Evolutionary conservation across 2,888 invertebrate genomes (phyloP).

Genomic region (Perizoma flavofasciatum): DNA sequence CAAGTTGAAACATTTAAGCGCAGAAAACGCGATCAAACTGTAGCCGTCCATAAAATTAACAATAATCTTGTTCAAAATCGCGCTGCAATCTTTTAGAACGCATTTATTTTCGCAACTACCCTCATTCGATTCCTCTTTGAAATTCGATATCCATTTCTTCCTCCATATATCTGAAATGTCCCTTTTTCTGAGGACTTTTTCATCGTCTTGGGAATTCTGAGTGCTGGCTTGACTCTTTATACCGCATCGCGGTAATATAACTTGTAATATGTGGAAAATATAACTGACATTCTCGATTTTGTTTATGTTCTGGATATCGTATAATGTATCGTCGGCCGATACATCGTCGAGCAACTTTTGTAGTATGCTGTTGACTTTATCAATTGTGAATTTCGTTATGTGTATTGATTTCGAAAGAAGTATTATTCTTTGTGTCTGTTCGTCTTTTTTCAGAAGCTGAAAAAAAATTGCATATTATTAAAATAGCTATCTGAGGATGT

Average conservation of each 20-base stretch:
- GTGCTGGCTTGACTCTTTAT: constrained; percentile 37
- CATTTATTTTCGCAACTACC: constrained; percentile 50
- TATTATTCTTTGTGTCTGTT: constrained; percentile 55
- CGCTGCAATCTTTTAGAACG: constrained; percentile 52
- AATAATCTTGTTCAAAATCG: constrained; percentile 65
- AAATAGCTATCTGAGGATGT: no score
- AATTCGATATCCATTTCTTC: constrained; percentile 65
- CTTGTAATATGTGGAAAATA: constrained; percentile 63
- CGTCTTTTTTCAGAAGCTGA: constrained; percentile 66
- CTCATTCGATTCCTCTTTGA: constrained; percentile 40
- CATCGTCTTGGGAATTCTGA: constrained; percentile 50
- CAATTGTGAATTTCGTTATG: constrained; percentile 62
- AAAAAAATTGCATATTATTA: constrained; percentile 34
- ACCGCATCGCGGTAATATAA: constrained; percentile 54
- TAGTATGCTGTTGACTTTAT: constrained; percentile 57
- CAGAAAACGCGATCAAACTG: constrained; percentile 64
- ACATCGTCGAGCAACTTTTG: constrained; percentile 47
- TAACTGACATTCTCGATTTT: constrained; percentile 61
- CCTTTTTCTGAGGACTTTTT: constrained; percentile 53
- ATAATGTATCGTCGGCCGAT: constrained; percentile 39
- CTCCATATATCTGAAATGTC: constrained; percentile 67
- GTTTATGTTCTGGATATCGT: constrained; percentile 53
- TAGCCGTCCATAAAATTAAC: constrained; percentile 64
- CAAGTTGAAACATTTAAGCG: constrained; percentile 71
- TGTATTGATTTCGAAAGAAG: constrained; percentile 64